Base-by-base conservation (phyloP, 2,888 invertebrate genomes). In the Tetragnatha montana region DNA sequence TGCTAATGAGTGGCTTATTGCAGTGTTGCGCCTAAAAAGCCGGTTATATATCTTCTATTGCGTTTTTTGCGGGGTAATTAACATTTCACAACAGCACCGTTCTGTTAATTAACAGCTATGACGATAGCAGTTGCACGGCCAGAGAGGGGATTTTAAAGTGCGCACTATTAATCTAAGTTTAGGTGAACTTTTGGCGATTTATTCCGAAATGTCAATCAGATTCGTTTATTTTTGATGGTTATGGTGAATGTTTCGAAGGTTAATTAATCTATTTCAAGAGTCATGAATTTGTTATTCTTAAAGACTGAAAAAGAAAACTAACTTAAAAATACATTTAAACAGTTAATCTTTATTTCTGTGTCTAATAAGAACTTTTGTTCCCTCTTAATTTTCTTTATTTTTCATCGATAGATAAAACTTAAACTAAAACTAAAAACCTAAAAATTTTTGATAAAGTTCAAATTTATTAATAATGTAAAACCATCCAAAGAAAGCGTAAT, bases 1-100 rank as follows among this genome's bases (percentile, higher is more conserved):
- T 69, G 76, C 81, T 87, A 87, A 87, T 87, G 87, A 81, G 86
- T 60, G 60, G 74, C 82, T 82, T 82, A 82, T 82, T 82, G 82
- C 74, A 51, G 82, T 22, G 50, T 51, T 51, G 51, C 21, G 47
- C 49, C 35, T 35, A 35, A 35, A 35, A 35, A 35, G 35, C 47
- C 51, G 14, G 51, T 19, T 49, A 50, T 74, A 51, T 82, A 73
- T 73, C 51, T 82, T 74, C 50, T 22, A 51, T 51, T 73, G 22
- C 70, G 70, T 81, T 81, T 76, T 82, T 82, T 82, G 81, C 73
- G 82, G 51, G 51, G 49, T 82, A 74, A 82, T 82, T 50, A 71
- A 49, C 21, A 82, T 82, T 82, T 82, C 82, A 51, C 51, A 82
- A 82, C 51, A 50, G 21, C 49, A 50, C 51, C 19, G 60, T 82